Evolutionary conservation across 2,113 vertebrate species (phyloP).

Genomic region (Pithys albifrons): DNA sequence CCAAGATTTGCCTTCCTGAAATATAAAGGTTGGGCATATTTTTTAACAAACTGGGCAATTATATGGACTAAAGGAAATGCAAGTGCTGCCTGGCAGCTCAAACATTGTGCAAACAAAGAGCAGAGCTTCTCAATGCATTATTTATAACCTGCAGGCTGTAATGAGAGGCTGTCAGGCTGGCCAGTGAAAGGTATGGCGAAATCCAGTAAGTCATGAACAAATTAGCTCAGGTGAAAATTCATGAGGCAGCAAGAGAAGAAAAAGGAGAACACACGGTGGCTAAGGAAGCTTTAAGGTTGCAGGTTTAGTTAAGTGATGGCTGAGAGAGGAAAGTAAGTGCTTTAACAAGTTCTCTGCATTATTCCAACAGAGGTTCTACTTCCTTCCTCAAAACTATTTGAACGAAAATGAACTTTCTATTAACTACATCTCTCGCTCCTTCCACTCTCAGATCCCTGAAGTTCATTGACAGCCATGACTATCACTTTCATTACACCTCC

Average conservation of each 20-base stretch:
- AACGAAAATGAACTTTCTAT: background rate
- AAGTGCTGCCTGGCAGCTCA: background rate
- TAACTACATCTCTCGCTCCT: background rate
- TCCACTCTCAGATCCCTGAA: background rate
- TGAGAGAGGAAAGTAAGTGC: background rate
- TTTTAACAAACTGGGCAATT: conserved; percentile 13
- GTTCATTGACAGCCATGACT: background rate
- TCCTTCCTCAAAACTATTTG: background rate
- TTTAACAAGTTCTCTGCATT: background rate
- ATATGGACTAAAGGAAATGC: background rate
- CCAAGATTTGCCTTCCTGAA: background rate
- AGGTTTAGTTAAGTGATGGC: background rate
- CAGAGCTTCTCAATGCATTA: background rate
- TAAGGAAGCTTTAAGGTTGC: background rate
- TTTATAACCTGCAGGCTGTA: background rate
- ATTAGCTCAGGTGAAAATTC: background rate
- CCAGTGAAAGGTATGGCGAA: background rate
- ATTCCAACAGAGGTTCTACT: background rate
- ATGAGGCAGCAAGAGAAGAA: background rate
- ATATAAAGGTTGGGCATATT: background rate
- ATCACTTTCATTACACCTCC: background rate
- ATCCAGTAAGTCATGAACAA: background rate
- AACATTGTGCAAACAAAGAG: background rate
- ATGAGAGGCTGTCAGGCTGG: background rate
- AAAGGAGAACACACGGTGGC: background rate